These are phyloP conservation scores for Naso thynnoides DNA, from an alignment of 2,797 vertebrate genomes.

Conservation along the genomic window DNA sequence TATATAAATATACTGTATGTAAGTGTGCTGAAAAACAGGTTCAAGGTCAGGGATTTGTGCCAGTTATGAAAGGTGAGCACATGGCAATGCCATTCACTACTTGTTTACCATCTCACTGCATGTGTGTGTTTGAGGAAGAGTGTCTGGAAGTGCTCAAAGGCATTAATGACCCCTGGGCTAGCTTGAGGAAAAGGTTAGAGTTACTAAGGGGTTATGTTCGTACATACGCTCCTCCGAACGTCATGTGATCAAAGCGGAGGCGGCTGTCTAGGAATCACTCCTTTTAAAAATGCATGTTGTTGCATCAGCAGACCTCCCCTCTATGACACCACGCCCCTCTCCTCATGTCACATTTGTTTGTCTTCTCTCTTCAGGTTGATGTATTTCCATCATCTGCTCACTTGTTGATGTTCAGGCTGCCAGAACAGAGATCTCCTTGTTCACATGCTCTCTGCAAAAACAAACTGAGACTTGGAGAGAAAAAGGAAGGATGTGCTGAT, in stretches of 20 bases:
- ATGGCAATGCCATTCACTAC: conserved; percentile 26
- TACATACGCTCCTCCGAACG: conserved; percentile 24
- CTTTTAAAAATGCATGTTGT: conserved; percentile 24
- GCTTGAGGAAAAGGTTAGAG: conserved; percentile 39
- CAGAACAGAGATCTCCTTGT: conserved; percentile 24
- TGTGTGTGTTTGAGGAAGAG: conserved; percentile 34
- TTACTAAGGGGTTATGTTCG: conserved; percentile 63
- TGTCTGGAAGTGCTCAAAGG: conserved; percentile 31
- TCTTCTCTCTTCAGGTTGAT: conserved; percentile 24
- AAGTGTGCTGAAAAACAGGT: conserved; percentile 26
- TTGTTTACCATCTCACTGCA: conserved; percentile 55
- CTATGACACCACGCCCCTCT: conserved; percentile 6
- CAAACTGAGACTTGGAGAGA: background rate
- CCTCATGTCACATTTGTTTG: conserved; percentile 62
- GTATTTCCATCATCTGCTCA: conserved; percentile 31
- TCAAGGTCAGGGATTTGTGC: conserved; percentile 39
- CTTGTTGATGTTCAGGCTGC: conserved; percentile 11
- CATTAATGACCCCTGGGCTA: conserved; percentile 33
- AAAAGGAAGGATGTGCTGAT: background rate
- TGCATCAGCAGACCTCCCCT: conserved; percentile 19
- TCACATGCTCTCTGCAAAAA: conserved; percentile 20
- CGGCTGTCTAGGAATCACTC: conserved; percentile 6
- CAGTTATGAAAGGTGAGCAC: conserved; percentile 60
- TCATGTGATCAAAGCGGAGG: conserved; percentile 46
- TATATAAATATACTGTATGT: conserved; percentile 7